Conservation (phyloP, 2,888 invertebrate genomes). For the Drosophila anceps region DNA sequence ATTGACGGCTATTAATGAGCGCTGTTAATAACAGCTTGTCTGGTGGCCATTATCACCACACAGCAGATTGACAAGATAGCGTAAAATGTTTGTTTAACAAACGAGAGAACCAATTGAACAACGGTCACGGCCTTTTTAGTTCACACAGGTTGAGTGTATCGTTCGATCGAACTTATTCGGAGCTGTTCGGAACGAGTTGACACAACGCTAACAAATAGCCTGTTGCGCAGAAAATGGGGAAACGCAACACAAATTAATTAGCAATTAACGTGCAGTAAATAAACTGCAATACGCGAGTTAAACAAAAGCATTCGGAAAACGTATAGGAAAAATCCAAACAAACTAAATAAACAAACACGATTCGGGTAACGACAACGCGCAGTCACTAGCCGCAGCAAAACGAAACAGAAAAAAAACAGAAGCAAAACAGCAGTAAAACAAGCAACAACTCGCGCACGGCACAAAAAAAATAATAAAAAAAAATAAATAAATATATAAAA, state of each 20-base stretch:
- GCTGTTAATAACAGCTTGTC: conserved; percentile 16
- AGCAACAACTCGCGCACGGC: conserved; percentile 58
- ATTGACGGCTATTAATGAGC: background rate
- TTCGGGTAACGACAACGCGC: conserved; percentile 52
- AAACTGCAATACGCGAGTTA: conserved; percentile 45
- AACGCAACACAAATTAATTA: conserved; percentile 53
- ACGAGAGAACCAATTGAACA: conserved; percentile 34
- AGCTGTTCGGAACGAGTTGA: conserved; percentile 18
- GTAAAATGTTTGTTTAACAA: conserved; percentile 6
- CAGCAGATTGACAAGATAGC: conserved; percentile 18
- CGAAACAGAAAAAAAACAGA: conserved; percentile 25
- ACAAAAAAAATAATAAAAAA: conserved; percentile 24
- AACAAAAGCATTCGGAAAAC: conserved; percentile 46
- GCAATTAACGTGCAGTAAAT: conserved; percentile 66
- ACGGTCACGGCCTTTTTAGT: conserved; percentile 4
- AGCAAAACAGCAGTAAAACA: conserved; percentile 54
- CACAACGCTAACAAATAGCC: conserved; percentile 39
- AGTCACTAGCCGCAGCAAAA: conserved; percentile 45
- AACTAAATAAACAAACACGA: conserved; percentile 55
- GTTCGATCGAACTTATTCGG: conserved; percentile 42
- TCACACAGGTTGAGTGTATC: conserved; percentile 29
- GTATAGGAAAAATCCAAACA: conserved; percentile 32
- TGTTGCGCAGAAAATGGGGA: conserved; percentile 60
- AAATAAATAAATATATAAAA: conserved; percentile 14
- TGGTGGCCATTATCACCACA: conserved; percentile 2